phyloP scores from a whole-genome alignment of 1,140 invertebrate genomes.

The Dendroctonus ponderosae region DNA sequence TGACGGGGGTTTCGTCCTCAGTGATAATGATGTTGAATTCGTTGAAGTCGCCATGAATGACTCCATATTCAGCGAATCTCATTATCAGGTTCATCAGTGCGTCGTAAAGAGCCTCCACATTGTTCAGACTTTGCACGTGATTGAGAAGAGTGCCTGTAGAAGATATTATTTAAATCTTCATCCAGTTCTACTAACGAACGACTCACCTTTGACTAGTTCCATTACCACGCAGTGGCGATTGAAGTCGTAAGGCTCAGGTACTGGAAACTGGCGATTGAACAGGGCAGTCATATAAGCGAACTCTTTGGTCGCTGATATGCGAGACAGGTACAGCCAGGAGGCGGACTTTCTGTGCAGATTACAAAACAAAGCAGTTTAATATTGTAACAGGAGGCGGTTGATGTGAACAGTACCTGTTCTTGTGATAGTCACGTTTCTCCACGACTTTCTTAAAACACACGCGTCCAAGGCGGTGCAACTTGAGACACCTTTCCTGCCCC shows the following conservation, averaged over 20 bases:
- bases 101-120: conserved; percentile 84
- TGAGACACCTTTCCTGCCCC: conserved; percentile 75
- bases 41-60: conserved; percentile 99
- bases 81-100: conserved; percentile 95
- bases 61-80: conserved; percentile 85
- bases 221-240: conserved; percentile 97
- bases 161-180: background rate
- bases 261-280: conserved; percentile 86
- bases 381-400: background rate
- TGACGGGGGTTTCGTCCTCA: conserved; percentile 75
- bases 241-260: conserved; percentile 92
- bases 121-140: conserved; percentile 75
- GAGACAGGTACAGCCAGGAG: conserved; percentile 97
- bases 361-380: conserved; percentile 4
- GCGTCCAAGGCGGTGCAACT: conserved; percentile 73
- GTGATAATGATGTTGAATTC: conserved; percentile 97
- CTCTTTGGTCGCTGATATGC: conserved; percentile 95
- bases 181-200: conserved; percentile 40
- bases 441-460: conserved; percentile 43
- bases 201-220: conserved; percentile 82
- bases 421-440: conserved; percentile 96
- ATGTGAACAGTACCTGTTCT: conserved; percentile 55
- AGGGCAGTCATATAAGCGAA: conserved; percentile 98
- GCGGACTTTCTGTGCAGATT: conserved; percentile 65
- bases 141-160: conserved; percentile 51